Percentiles rank a stretch among this genome's conserved stretches.
phyloP scores from a whole-genome alignment of 2,888 invertebrate species.

The Disparrhopalites patrizii region DNA sequence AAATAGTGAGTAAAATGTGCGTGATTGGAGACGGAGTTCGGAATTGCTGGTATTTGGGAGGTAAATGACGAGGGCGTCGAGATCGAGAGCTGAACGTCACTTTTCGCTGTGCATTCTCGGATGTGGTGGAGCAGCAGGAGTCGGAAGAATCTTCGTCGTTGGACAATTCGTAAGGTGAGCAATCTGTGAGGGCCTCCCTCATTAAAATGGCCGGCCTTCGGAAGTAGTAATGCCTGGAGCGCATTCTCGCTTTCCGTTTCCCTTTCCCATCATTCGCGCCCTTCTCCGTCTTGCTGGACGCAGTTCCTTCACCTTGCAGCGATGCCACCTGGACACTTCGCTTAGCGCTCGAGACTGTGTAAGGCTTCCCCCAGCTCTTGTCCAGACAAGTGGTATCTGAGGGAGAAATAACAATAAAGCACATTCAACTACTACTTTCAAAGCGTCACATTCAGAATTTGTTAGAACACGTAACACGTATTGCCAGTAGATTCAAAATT shows the following conservation, averaged over 20 bases:
- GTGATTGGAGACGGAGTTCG: constrained; percentile 13
- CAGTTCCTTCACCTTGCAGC: not conserved
- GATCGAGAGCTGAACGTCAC: not conserved
- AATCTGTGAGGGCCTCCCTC: constrained; percentile 46
- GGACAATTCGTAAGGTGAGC: constrained; percentile 42
- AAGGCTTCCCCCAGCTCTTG: not conserved
- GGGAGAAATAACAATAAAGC: not conserved
- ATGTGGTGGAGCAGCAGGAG: not conserved
- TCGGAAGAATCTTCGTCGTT: not conserved
- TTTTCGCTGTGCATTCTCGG: not conserved
- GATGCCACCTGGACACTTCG: too few relatives aligned
- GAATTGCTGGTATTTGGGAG: not conserved
- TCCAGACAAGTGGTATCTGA: not conserved
- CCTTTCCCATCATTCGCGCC: not conserved
- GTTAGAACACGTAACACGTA: too few relatives aligned
- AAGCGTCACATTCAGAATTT: too few relatives aligned
- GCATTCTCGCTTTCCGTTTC: not conserved
- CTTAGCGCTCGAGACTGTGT: too few relatives aligned
- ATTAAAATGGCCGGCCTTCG: constrained; percentile 36
- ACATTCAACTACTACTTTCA: constrained; percentile 50
- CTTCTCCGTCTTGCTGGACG: not conserved
- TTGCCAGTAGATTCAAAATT: too few relatives aligned
- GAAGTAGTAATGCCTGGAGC: constrained; percentile 27
- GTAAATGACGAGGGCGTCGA: not conserved
- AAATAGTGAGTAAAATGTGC: constrained; percentile 24